Base-by-base conservation (phyloP, 2,797 vertebrate species). In the Epinephelus coioides region DNA sequence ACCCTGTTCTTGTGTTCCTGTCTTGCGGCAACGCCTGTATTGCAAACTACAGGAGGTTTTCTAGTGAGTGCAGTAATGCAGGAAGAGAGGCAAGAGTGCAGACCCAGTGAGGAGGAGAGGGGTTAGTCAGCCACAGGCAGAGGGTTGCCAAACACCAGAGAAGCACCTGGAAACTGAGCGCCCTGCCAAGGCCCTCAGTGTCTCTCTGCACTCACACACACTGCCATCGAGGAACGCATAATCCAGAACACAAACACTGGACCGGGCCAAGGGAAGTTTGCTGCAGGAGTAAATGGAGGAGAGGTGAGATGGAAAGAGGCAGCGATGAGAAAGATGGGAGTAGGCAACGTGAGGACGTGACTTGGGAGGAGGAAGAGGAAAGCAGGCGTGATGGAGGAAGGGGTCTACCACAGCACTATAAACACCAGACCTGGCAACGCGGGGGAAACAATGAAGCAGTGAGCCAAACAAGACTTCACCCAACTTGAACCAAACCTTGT, bases 191-290 rank as follows among this genome's bases (percentile, higher is more conserved):
- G 69, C 78, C 71, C 79, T 69, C 51, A 2, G 64, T 55, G 73
- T 92, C 82, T 84, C 65, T 82, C 73, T 77, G 55, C 73, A 77
- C 79, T 73, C 6, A 27, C 27, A 64, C 68, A 92, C 79, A 68
- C 79, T 78, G 89, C 88, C 90, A 92, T 94, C 86, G 87, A 94
- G 93, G 93, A 95, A 95, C 75, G 74, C 78, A 72, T 73, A 85
- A 85, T 82, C 89, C 91, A 88, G 80, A 94, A 89, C 89, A 85
- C 87, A 95, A 94, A 94, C 87, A 91, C 72, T 86, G 81, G 73
- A 79, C 69, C 64, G 30, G 54, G 88, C 90, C 89, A 93, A 80
- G 65, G 78, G 71, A 87, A 79, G 86, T 81, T 81, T 83, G 73
- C 81, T 81, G 74, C 81, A 85, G 76, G 83, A 91, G 56, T 71